Conservation (phyloP, 2,888 invertebrate species). For the Aphodius sticticus region DNA sequence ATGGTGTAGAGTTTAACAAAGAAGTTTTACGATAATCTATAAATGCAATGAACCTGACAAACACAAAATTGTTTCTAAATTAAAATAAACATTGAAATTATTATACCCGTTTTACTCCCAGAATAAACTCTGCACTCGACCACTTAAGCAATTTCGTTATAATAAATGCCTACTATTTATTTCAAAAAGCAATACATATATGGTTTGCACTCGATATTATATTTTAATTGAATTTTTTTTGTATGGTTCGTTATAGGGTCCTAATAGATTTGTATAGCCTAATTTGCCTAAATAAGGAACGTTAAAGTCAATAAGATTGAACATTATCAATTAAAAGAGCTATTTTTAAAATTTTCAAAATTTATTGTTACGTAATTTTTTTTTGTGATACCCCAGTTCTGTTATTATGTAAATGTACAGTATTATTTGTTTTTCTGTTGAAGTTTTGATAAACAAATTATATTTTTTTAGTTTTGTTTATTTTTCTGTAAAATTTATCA, state of each 20-base stretch:
- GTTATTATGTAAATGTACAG: not conserved
- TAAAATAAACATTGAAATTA: too few species aligned
- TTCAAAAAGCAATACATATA: not conserved
- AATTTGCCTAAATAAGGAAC: constrained; percentile 4
- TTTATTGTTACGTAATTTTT: not conserved
- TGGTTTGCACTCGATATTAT: not conserved
- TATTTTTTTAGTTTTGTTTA: not conserved
- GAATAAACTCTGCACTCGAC: not conserved
- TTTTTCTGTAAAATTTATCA: not conserved
- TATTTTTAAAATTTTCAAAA: not conserved
- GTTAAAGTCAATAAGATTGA: not conserved
- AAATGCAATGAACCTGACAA: too few species aligned
- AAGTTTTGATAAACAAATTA: not conserved
- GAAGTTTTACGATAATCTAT: not conserved
- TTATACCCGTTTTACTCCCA: not conserved
- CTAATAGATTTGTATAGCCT: not conserved
- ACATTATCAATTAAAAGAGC: not conserved
- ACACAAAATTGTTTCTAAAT: too few species aligned
- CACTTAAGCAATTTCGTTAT: not conserved
- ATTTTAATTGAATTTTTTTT: not conserved
- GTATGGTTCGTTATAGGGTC: not conserved
- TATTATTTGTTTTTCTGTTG: not conserved
- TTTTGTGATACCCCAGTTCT: not conserved
- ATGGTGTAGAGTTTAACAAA: not conserved
- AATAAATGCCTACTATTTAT: not conserved